Evolutionary conservation across 2,113 vertebrate genomes (phyloP), one percentile per base, ranked within the genome.

Genomic region (Psittacara wagleri): DNA sequence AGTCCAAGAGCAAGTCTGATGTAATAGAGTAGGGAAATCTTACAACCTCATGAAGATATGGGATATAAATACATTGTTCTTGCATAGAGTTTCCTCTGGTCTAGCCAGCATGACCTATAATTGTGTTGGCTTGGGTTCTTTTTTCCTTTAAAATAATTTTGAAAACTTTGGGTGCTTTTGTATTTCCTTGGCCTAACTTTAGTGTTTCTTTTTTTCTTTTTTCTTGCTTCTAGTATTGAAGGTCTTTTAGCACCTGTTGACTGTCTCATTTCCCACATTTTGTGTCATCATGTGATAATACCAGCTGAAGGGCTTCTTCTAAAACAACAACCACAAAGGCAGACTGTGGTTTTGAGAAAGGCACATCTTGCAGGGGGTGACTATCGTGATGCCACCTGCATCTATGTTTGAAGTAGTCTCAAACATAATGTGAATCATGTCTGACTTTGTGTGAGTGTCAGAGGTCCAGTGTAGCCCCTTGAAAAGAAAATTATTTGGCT

Each of bases 281-380:
- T 52, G 77, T 95, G 91, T 88, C 91, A 96, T 97, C 97, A 96
- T 95, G 83, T 95, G 96, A 97, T 97, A 77, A 85, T 54, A 96
- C 86, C 96, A 95, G 95, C 91, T 96, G 93, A 96, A 96, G 95
- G 91, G 75, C 77, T 97, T 63, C 92, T 90, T 95, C 94, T 95
- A 77, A 94, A 94, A 81, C 81, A 95, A 83, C 95, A 97, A 98
- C 97, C 97, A 97, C 97, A 97, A 95, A 95, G 73, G 88, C 85
- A 94, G 92, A 88, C 95, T 98, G 98, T 98, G 97, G 97, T 97
- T 98, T 98, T 95, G 94, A 94, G 84, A 81, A 80, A 84, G 92
- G 55, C 33, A 75, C 57, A 83, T 93, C 91, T 96, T 93, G 63
- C 66, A 90, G 70, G 91, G 72, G 92, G 82, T 93, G 90, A 84